Conservation (phyloP, 2,888 invertebrate genomes). For the Leptopilina syphax region DNA sequence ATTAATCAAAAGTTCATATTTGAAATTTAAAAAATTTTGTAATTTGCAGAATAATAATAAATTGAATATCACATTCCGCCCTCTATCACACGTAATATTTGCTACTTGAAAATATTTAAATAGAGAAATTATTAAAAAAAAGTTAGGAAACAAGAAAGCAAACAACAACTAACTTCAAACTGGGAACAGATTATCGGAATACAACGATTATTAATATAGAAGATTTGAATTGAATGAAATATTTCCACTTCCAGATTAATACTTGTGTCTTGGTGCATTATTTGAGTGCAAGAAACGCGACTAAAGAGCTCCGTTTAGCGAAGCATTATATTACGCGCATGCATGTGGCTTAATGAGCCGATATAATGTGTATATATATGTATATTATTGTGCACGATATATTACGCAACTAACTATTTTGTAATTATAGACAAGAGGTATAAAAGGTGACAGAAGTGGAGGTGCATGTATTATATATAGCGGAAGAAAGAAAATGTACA, state of each 20-base stretch:
- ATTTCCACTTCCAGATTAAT: background rate
- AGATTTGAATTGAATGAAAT: background rate
- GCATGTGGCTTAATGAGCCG: slow-evolving; percentile 32
- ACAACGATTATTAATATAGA: no score
- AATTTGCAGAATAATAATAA: no score
- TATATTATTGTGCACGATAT: slow-evolving; percentile 34
- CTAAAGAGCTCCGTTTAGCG: slow-evolving; percentile 32
- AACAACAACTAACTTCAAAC: no score
- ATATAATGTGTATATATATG: background rate
- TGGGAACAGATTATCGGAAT: no score
- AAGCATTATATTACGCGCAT: slow-evolving; percentile 34
- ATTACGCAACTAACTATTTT: slow-evolving; percentile 26
- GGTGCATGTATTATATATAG: background rate
- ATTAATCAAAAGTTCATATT: no score
- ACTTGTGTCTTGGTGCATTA: background rate
- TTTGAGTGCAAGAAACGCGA: slow-evolving; percentile 12
- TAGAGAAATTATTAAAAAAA: no score
- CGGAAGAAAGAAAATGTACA: slow-evolving; percentile 22
- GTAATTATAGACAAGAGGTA: slow-evolving; percentile 29
- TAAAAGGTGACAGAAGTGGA: slow-evolving; percentile 39
- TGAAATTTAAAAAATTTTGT: no score
- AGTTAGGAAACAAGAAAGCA: no score
- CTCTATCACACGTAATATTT: no score
- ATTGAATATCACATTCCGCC: no score
- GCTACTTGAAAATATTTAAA: no score